phyloP scores from a whole-genome alignment of 2,888 invertebrate species.

The Nemoura dubitans region DNA sequence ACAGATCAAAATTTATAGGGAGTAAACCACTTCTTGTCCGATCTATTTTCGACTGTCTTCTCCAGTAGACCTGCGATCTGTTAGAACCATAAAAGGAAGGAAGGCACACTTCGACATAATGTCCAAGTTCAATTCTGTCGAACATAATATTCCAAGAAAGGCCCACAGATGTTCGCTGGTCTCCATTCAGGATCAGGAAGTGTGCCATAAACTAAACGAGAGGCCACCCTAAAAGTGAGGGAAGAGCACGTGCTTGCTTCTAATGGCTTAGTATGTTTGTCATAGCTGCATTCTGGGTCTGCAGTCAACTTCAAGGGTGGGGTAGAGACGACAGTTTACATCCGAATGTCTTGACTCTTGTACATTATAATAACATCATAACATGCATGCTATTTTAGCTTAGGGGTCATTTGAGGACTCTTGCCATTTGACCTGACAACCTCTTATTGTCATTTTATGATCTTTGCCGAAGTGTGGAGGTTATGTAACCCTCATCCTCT shows the following conservation, averaged over 20 bases:
- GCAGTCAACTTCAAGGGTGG: neutral
- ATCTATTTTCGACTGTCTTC: neutral
- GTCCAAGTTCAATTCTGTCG: neutral
- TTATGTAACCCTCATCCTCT: too few relatives aligned
- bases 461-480: too few relatives aligned
- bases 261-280: conserved; percentile 32
- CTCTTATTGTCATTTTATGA: neutral
- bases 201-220: conserved; percentile 36
- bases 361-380: neutral
- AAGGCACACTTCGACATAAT: neutral
- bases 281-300: neutral
- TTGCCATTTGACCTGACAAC: neutral
- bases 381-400: neutral
- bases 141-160: neutral
- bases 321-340: neutral
- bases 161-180: conserved; percentile 24
- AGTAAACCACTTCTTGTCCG: neutral
- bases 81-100: neutral
- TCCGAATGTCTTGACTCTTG: neutral
- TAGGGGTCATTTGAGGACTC: neutral
- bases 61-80: neutral
- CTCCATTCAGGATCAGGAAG: conserved; percentile 34
- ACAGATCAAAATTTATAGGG: neutral
- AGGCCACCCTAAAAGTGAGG: conserved; percentile 7
- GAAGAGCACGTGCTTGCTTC: conserved; percentile 31